Base-by-base conservation (phyloP, 2,113 vertebrate species). In the Pavo muticus region DNA sequence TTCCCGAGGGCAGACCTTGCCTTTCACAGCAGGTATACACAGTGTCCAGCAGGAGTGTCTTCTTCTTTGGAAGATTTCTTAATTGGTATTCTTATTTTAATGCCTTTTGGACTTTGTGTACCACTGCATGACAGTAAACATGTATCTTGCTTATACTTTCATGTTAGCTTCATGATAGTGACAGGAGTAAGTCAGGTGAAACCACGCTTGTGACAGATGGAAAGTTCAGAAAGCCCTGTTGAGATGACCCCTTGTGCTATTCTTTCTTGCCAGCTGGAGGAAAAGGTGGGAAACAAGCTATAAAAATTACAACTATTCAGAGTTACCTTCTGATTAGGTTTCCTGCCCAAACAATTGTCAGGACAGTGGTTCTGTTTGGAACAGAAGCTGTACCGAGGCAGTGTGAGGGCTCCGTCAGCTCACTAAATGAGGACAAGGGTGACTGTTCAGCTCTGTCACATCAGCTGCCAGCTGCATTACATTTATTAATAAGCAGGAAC, bases 401-500 rank as follows among this genome's bases (percentile, higher is more conserved):
- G 13, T 88, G 21, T 59, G 71, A 91, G 44, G 54, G 56, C 44
- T 92, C 61, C 48, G 59, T 83, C 87, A 94, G 37, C 81, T 89
- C 76, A 29, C 61, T 70, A 89, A 76, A 73, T 63, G 68, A 89
- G 84, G 74, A 93, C 54, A 17, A 35, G 32, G 5, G 3, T 90
- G 59, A 85, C 61, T 45, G 54, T 88, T 81, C 60, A 80, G 25
- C 44, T 93, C 52, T 79, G 76, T 42, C 80, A 84, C 17, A 45
- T 47, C 52, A 84, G 5, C 64, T 71, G 76, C 59, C 56, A 71
- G 42, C 73, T 88, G 54, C 81, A 91, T 92, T 69, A 67, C 39
- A 9, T 67, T 94, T 87, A 73, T 82, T 94, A 89, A 75, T 7
- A 12, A 48, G 70, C 67, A 83, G 59, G 74, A 73, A 76, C n/a